Evolutionary conservation across 1,140 invertebrate genomes (phyloP).

Genomic region (Drosophila murphyi): DNA sequence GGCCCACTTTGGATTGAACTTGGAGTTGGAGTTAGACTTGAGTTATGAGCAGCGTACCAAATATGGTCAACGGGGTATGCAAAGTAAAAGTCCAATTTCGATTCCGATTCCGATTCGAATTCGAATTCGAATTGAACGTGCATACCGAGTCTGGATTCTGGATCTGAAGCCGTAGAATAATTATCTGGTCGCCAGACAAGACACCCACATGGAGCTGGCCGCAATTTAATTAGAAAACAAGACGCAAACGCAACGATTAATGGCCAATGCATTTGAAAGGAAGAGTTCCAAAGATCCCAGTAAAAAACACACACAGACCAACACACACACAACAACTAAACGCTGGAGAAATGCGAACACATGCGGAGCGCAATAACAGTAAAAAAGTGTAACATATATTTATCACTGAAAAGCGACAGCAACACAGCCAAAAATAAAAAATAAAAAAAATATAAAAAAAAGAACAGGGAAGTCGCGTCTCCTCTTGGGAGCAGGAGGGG

Average conservation of each 20-base stretch:
- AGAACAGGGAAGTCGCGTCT: constrained; percentile 29
- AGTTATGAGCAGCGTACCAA: constrained; percentile 32
- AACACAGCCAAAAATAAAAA: constrained; percentile 34
- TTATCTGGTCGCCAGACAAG: constrained; percentile 25
- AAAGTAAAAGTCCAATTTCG: constrained; percentile 48
- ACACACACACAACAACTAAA: neutral
- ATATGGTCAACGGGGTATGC: constrained; percentile 41
- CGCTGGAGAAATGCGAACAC: constrained; percentile 38
- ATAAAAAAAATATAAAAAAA: neutral
- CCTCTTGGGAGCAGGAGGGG: constrained; percentile 1
- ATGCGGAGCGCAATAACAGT: constrained; percentile 54
- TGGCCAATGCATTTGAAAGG: constrained; percentile 54
- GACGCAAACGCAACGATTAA: constrained; percentile 51
- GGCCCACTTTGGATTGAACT: constrained; percentile 26
- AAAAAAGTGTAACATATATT: constrained; percentile 61
- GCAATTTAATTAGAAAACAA: constrained; percentile 59
- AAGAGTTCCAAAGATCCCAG: constrained; percentile 30
- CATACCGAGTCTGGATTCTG: constrained; percentile 4
- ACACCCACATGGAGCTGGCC: constrained; percentile 51
- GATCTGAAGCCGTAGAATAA: constrained; percentile 45
- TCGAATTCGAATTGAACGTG: constrained; percentile 6
- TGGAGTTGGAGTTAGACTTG: neutral
- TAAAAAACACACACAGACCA: neutral
- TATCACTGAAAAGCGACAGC: constrained; percentile 57
- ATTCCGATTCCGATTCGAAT: neutral